Base-by-base conservation (phyloP, 2,888 invertebrate species). In the Trissonchulus sp. region DNA sequence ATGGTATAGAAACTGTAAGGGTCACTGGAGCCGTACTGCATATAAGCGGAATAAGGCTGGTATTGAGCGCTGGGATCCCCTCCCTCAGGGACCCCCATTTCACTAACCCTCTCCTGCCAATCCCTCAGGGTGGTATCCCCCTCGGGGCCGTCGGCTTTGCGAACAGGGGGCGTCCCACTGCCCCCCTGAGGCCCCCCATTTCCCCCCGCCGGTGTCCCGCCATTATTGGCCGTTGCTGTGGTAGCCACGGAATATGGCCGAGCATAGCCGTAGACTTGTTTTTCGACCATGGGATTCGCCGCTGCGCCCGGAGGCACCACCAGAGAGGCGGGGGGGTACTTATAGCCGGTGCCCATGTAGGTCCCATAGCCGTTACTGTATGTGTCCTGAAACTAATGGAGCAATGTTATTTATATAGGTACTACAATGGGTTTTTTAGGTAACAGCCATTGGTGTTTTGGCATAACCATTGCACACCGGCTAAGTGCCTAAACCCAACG, bases 21-120 rank as follows among this genome's bases (percentile, higher is more conserved):
- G 76, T 83, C 83, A n/a, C n/a, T n/a, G n/a, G n/a, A n/a, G 76
- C 82, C 83, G 77, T 83, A 83, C 3, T 80, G 79, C 15, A 83
- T 81, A 76, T 83, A 83, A 23, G 81, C 62, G 8, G 28, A 3
- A 3, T 3, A 3, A 28, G 3, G 28, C 3, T 3, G 28, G 23
- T 48, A 48, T 48, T 48, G 48, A 48, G 8, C 48, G 23, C 23
- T 48, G 8, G 48, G 8, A 48, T 48, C 8, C 8, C 23, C 48
- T 8, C 23, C 48, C 48, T 8, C 8, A 48, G 48, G 8, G 8
- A 23, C 8, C 8, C 23, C 23, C 8, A 15, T 48, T 48, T 48
- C 48, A 15, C 48, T 23, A 48, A 48, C 48, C 23, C 48, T 8
- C 23, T 48, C 48, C 48, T 48, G 48, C 48, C 48, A 48, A 48